Base-by-base conservation (phyloP, 2,797 vertebrate genomes). In the Myripristis murdjan region DNA sequence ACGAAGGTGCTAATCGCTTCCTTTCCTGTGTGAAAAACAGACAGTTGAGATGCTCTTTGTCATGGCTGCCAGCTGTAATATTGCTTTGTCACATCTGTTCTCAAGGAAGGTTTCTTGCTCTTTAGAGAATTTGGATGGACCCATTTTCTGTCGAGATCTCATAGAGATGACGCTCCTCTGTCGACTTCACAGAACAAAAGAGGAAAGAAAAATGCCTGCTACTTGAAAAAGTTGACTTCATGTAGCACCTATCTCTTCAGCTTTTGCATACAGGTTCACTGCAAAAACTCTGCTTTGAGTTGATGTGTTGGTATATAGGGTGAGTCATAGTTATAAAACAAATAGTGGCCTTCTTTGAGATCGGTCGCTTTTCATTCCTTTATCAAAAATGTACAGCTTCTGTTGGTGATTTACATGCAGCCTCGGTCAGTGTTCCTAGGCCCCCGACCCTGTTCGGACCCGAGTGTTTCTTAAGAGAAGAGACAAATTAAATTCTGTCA, bases 291-390 rank as follows among this genome's bases (percentile, higher is more conserved):
- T n/a, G n/a, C 41, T 69, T 35, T 24, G 20, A 35, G 20, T 39
- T 26, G 47, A 55, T 26, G 52, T 61, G 64, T 71, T 59, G 48
- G 75, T 64, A 49, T 24, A 56, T 59, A 35, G 43, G n/a, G n/a
- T n/a, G n/a, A n/a, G n/a, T n/a, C n/a, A n/a, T n/a, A n/a, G n/a
- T n/a, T n/a, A 65, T 0, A 6, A 77, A 79, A 52, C 14, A 10
- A 55, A 35, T 35, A 31, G 23, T 46, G 14, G 49, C 22, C 23
- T 61, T 59, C 22, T 64, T 67, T 44, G 55, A 74, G 28, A 58
- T 18, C 41, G 58, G 23, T 56, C 62, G 35, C 16, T 41, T 76
- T 71, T 68, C 24, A 70, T 66, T 73, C 70, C 66, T 59, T 48
- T n/a, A 52, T 41, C 18, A 4, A 22, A 64, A 73, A 57, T 39